Percentiles rank a stretch among this genome's conserved stretches.
These are phyloP conservation scores for Mesorhabditis sp. DNA, from an alignment of 2,888 invertebrate genomes.

Conservation along the genomic window DNA sequence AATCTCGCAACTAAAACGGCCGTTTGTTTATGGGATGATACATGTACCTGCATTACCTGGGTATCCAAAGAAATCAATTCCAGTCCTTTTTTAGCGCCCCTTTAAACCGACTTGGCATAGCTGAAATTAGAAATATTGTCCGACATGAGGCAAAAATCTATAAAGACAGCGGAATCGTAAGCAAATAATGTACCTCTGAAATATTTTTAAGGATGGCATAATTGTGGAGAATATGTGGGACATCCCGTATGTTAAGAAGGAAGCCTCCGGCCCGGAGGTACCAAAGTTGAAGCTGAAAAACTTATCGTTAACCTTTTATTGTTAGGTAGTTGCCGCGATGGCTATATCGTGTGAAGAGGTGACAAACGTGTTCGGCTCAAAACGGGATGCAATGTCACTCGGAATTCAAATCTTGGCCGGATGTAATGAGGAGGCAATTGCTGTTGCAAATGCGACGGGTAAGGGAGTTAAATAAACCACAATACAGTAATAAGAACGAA, in stretches of 20 bases:
- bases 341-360: constrained; percentile 26
- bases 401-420: constrained; percentile 71
- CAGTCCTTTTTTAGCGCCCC: constrained; percentile 37
- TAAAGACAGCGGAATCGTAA: constrained; percentile 26
- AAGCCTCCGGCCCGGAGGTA: constrained; percentile 69
- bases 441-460: constrained; percentile 72
- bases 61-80: constrained; percentile 12
- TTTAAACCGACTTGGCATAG: constrained; percentile 22
- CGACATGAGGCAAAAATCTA: constrained; percentile 41
- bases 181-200: constrained; percentile 14
- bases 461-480: not conserved
- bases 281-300: constrained; percentile 61
- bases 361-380: constrained; percentile 13
- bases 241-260: constrained; percentile 38
- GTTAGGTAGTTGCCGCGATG: constrained; percentile 25
- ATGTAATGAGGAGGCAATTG: constrained; percentile 73
- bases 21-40: constrained; percentile 50
- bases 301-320: not conserved
- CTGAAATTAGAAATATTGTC: constrained; percentile 37
- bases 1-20: constrained; percentile 16
- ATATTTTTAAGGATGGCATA: constrained; percentile 44
- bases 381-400: constrained; percentile 48
- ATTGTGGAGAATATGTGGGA: constrained; percentile 56
- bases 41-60: constrained; percentile 46
- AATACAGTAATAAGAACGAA: not conserved